phyloP scores from a whole-genome alignment of 2,797 vertebrate species.

The Diplodus puntazzo region DNA sequence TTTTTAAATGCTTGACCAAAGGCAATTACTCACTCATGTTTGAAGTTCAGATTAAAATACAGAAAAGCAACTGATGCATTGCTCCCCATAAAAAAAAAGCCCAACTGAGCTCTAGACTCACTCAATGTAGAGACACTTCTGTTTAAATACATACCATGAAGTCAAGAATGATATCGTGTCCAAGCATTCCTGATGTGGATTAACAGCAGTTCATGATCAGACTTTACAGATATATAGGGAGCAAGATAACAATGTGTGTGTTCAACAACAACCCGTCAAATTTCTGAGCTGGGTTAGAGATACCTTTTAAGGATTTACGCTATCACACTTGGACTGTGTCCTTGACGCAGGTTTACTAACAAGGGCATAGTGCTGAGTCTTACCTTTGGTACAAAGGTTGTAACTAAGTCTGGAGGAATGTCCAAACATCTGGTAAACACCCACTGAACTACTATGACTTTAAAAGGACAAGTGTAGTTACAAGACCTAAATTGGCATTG shows the following conservation, averaged over 20 bases:
- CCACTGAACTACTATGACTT: conserved; percentile 37
- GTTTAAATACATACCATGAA: conserved; percentile 25
- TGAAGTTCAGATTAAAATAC: background rate
- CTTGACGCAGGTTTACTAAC: conserved; percentile 4
- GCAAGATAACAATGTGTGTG: background rate
- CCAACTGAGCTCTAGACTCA: too few species aligned
- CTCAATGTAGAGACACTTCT: background rate
- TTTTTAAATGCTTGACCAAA: background rate
- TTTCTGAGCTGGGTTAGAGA: background rate
- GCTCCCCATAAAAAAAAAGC: background rate
- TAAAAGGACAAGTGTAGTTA: conserved; percentile 31
- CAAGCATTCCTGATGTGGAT: background rate
- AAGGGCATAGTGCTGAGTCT: conserved; percentile 7
- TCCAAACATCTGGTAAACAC: conserved; percentile 12
- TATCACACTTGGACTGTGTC: background rate
- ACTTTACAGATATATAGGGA: background rate
- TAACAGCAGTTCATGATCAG: background rate
- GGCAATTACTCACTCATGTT: too few species aligned
- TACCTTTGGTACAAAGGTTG: conserved; percentile 54
- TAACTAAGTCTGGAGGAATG: background rate
- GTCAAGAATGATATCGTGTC: background rate
- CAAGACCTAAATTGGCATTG: background rate
- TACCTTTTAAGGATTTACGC: conserved; percentile 23
- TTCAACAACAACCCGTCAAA: background rate
- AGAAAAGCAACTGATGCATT: background rate